These are phyloP conservation scores for Nymphalis c-album DNA, from an alignment of 2,888 invertebrate species.

Conservation along the genomic window DNA sequence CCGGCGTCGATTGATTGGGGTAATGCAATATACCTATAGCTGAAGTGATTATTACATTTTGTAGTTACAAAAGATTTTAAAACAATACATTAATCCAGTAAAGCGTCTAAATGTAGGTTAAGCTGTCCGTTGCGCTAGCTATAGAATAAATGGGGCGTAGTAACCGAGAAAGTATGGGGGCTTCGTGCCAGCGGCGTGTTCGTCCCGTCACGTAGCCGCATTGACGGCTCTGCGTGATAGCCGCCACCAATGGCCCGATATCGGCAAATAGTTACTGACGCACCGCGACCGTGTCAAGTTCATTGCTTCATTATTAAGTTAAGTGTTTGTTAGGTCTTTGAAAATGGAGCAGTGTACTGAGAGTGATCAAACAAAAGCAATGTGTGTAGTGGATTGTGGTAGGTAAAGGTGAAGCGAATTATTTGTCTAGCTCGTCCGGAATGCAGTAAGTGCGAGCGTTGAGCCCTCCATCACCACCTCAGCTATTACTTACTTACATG, in stretches of 20 bases:
- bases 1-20: too few species aligned
- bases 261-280: background rate
- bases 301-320: background rate
- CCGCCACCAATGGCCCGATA: background rate
- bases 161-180: constrained; percentile 10
- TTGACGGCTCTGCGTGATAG: constrained; percentile 12
- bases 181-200: constrained; percentile 15
- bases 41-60: background rate
- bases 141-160: constrained; percentile 8
- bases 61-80: constrained; percentile 7
- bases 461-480: constrained; percentile 9
- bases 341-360: background rate
- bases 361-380: background rate
- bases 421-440: constrained; percentile 13
- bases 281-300: background rate
- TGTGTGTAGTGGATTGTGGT: background rate
- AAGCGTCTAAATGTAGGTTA: constrained; percentile 12
- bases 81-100: constrained; percentile 9
- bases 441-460: constrained; percentile 4
- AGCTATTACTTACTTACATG: constrained; percentile 6
- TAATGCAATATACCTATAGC: too few species aligned
- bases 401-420: constrained; percentile 4
- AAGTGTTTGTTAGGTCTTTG: background rate
- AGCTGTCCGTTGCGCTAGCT: constrained; percentile 10
- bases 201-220: constrained; percentile 9